Evolutionary conservation across 2,113 vertebrate species (phyloP).

Genomic region (Thamnaconus septentrionalis): DNA sequence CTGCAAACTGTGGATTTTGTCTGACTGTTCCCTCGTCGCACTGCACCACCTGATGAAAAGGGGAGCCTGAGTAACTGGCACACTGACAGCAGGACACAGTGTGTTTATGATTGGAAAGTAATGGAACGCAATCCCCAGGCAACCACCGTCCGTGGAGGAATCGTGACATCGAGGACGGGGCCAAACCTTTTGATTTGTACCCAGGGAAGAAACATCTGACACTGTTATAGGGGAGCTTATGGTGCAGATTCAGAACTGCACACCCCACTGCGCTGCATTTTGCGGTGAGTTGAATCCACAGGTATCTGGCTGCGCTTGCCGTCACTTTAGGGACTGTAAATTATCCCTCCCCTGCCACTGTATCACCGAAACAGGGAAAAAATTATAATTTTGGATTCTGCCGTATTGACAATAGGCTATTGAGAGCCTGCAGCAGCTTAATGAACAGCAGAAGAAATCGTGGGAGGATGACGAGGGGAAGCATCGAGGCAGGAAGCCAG

Average conservation of each 20-base stretch:
- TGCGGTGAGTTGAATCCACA: conserved; percentile 7
- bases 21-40: conserved; percentile 65
- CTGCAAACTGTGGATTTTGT: conserved; percentile 50
- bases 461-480: conserved; percentile 19
- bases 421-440: background rate
- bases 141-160: conserved; percentile 10
- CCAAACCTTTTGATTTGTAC: conserved; percentile 10
- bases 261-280: background rate
- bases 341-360: background rate
- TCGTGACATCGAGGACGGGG: conserved; percentile 10
- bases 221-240: conserved; percentile 23
- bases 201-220: conserved; percentile 26
- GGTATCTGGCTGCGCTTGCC: background rate
- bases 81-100: conserved; percentile 31
- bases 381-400: conserved; percentile 1
- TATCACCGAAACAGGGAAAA: background rate
- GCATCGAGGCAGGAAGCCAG: conserved; percentile 6
- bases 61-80: conserved; percentile 33
- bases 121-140: conserved; percentile 12
- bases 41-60: conserved; percentile 70
- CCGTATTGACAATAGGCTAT: conserved; percentile 3
- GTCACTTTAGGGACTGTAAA: background rate
- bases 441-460: background rate
- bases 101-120: conserved; percentile 19
- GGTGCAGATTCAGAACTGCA: conserved; percentile 17